Conservation (phyloP, 2,888 invertebrate species). For the Melinopterus prodromus region DNA sequence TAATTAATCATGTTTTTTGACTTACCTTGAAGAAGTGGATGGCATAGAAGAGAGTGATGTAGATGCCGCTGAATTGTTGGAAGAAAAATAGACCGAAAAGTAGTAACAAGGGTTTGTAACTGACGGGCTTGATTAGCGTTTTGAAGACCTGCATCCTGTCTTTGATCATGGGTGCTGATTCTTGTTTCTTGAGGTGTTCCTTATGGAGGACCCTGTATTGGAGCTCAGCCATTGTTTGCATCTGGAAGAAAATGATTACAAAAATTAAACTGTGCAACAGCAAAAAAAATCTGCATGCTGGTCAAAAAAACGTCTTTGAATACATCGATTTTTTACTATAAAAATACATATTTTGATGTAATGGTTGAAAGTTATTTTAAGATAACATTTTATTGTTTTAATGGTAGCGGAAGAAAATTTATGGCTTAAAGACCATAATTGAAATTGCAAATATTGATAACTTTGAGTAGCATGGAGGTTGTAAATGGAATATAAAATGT, state of each 20-base stretch:
- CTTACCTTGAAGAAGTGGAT: slow-evolving; percentile 67
- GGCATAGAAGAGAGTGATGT: slow-evolving; percentile 69
- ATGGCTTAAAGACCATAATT: too few species aligned
- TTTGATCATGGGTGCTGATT: slow-evolving; percentile 53
- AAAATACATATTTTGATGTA: too few species aligned
- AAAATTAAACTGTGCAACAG: too few species aligned
- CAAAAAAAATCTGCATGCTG: too few species aligned
- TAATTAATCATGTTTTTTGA: slow-evolving; percentile 22
- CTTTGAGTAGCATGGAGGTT: too few species aligned
- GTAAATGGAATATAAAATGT: too few species aligned
- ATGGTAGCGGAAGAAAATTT: too few species aligned
- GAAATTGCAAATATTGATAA: too few species aligned
- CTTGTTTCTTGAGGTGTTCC: slow-evolving; percentile 63
- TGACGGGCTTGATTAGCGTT: slow-evolving; percentile 64
- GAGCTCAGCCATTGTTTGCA: slow-evolving; percentile 62
- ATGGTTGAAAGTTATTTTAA: too few species aligned
- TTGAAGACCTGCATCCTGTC: slow-evolving; percentile 51
- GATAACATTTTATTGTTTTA: too few species aligned
- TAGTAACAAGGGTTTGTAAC: slow-evolving; percentile 67
- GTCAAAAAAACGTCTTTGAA: too few species aligned
- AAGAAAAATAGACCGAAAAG: slow-evolving; percentile 66
- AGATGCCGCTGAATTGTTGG: slow-evolving; percentile 70
- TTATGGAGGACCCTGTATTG: slow-evolving; percentile 63
- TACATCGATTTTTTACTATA: too few species aligned
- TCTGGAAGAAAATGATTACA: slow-evolving; percentile 48